Base-by-base conservation (phyloP, 2,113 vertebrate genomes). In the Cephalopholis sonnerati region DNA sequence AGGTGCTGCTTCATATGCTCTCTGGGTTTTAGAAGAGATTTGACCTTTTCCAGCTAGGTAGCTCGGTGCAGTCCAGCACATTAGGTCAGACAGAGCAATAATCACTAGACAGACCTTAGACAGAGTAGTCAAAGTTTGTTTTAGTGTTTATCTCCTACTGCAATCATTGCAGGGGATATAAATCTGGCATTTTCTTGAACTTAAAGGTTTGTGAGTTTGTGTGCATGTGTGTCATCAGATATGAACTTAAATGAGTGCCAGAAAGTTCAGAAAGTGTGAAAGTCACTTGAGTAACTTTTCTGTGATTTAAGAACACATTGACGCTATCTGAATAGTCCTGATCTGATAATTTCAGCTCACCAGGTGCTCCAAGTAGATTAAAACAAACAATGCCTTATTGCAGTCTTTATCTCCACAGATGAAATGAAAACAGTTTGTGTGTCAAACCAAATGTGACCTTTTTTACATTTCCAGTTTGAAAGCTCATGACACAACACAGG, bases 11-110 rank as follows among this genome's bases (percentile, higher is more conserved):
- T 79, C 22, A 22, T 12, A 20, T 88, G 51, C 51, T 46, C 65
- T 72, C 57, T 79, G 58, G 51, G 24, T 85, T 80, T 86, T 59
- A 73, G 74, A 84, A 84, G 48, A 77, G 58, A 81, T 55, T 29
- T 83, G 80, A 84, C 87, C 87, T 91, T 86, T 89, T 75, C 58
- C 9, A 53, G 41, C 69, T n/a, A 20, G 18, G 17, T 22, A 44
- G 46, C 58, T 74, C 3, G 20, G 36, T 41, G 36, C 12, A 39
- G 55, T 78, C 25, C 10, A 13, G 68, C 24, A 82, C 67, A 85
- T 82, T 51, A 73, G 70, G 80, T 82, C 81, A 58, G 67, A 75
- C 64, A 24, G 18, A 74, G 59, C 50, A 46, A 78, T 79, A 82
- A 77, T 82, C 58, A 82, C 64, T 10, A 25, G 46, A 59, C 20